Conservation (phyloP, 2,888 invertebrate genomes). For the Drosophila barbarae region DNA sequence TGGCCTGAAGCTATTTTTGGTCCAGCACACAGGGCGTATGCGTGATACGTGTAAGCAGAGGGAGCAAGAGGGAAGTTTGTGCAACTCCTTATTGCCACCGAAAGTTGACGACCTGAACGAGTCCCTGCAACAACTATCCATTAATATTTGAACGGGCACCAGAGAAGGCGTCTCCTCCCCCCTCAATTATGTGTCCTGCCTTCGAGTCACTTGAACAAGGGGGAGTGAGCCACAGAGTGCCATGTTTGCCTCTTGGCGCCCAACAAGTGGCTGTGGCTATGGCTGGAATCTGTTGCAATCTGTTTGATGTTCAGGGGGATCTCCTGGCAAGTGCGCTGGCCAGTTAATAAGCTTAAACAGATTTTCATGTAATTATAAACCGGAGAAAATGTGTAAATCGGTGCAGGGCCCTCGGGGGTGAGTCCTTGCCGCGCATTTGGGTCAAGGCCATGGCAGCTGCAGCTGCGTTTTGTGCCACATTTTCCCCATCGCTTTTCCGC, state of each 20-base stretch:
- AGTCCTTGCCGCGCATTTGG: conserved; percentile 41
- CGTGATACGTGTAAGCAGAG: conserved; percentile 15
- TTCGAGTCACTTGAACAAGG: conserved; percentile 9
- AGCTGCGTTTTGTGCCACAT: conserved; percentile 23
- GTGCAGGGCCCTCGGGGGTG: neutral
- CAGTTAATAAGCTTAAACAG: conserved; percentile 39
- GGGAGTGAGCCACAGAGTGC: neutral
- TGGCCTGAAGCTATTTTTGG: conserved; percentile 29
- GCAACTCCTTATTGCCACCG: conserved; percentile 22
- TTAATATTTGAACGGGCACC: conserved; percentile 25
- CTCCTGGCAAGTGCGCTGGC: neutral
- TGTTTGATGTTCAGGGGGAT: neutral
- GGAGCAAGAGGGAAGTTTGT: neutral
- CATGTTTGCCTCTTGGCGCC: conserved; percentile 31
- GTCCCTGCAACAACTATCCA: conserved; percentile 21
- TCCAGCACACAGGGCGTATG: conserved; percentile 10
- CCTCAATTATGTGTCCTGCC: conserved; percentile 25
- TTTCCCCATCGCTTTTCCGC: neutral
- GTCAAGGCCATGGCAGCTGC: conserved; percentile 28
- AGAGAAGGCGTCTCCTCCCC: neutral
- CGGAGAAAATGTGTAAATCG: neutral
- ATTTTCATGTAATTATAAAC: conserved; percentile 59
- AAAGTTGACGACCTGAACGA: conserved; percentile 23
- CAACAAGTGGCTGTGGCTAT: conserved; percentile 28
- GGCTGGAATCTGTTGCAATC: conserved; percentile 19